Conservation (phyloP, 64 coral and sea anemone genomes). For the Trachythela sp. region DNA sequence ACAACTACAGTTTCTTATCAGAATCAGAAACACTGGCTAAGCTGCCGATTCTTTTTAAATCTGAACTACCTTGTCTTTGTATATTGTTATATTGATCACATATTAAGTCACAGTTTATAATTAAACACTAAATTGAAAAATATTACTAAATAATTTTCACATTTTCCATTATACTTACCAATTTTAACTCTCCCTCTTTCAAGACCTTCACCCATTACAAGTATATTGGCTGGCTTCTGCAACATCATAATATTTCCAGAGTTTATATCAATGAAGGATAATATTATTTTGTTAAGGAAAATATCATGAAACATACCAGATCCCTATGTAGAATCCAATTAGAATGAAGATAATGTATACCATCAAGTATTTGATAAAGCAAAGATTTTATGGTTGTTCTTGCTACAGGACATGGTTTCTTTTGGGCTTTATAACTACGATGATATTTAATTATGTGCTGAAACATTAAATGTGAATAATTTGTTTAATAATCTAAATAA, state of each 20-base stretch:
- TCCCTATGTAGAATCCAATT: conserved; percentile 99
- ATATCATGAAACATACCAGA: conserved; percentile 46
- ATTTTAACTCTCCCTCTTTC: conserved; percentile 94
- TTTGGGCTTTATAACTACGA: conserved; percentile 86
- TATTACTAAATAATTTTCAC: too few relatives aligned
- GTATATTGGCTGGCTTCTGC: conserved; percentile 90
- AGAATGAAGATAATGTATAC: conserved; percentile 94
- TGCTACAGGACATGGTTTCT: conserved; percentile 73
- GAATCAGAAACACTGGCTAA: too few relatives aligned
- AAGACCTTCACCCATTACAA: conserved; percentile 90
- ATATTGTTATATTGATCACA: too few relatives aligned
- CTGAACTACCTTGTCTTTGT: too few relatives aligned
- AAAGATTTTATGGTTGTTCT: conserved; percentile 82
- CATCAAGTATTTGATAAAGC: conserved; percentile 98
- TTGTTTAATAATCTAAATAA: background rate
- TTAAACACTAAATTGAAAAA: background rate
- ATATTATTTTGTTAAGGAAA: background rate
- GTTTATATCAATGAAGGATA: background rate
- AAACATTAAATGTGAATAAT: background rate
- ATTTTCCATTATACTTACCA: conserved; percentile 45
- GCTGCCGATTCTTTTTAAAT: too few relatives aligned
- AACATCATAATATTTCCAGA: too few relatives aligned
- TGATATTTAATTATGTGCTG: conserved; percentile 99
- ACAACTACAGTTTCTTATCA: too few relatives aligned
- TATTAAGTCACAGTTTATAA: too few relatives aligned